Conservation (phyloP, 2,113 vertebrate species). For the Myiagra hebetior region DNA sequence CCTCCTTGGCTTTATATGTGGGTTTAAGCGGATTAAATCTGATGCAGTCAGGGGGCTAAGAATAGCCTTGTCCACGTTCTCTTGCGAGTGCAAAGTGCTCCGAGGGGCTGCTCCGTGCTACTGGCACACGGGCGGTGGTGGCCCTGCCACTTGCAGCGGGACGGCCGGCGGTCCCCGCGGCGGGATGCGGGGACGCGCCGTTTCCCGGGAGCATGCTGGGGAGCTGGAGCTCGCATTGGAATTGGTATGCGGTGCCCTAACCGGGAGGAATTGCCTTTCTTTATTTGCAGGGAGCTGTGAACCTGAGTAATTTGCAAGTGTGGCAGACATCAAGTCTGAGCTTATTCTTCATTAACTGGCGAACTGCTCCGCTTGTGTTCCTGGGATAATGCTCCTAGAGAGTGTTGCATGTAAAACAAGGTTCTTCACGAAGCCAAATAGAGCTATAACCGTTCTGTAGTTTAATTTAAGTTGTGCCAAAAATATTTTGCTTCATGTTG, state of each 20-base stretch:
- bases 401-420: not conserved
- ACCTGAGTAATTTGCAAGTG: not conserved
- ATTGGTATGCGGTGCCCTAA: accelerated
- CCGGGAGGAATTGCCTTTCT: not conserved
- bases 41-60: not conserved
- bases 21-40: not conserved
- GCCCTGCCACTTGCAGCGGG: not conserved
- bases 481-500: not conserved
- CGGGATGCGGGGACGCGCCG: accelerated
- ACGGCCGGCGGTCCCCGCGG: not conserved
- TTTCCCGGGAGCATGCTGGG: no score
- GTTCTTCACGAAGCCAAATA: not conserved
- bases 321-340: not conserved
- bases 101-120: not conserved
- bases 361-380: not conserved
- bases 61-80: not conserved
- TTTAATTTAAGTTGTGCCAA: not conserved
- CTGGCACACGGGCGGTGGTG: accelerated
- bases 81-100: accelerated
- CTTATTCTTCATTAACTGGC: not conserved
- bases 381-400: not conserved
- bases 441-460: not conserved
- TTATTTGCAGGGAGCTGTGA: not conserved
- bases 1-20: not conserved
- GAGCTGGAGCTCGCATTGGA: accelerated